These are phyloP conservation scores for Lipophrys pholis DNA, from an alignment of 2,113 vertebrate genomes.

Conservation along the genomic window DNA sequence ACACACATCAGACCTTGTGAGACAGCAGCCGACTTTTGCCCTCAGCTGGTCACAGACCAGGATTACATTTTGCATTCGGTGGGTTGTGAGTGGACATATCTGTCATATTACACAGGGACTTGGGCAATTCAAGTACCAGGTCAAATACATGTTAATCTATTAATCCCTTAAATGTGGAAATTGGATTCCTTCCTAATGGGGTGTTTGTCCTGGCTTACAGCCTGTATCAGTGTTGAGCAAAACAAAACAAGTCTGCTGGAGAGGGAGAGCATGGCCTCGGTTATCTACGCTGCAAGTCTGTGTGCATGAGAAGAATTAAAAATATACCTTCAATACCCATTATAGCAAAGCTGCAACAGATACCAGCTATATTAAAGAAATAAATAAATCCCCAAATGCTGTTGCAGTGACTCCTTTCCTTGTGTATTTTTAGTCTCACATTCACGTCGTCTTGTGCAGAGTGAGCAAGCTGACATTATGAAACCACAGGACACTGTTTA, in stretches of 20 bases:
- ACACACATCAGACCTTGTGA: not conserved
- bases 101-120: constrained; percentile 25
- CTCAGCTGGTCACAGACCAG: constrained; percentile 1
- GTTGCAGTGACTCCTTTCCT: not conserved
- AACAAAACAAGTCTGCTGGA: constrained; percentile 1
- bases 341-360: not conserved
- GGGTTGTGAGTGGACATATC: constrained; percentile 21
- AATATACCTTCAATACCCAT: not conserved
- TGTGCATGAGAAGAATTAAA: not conserved
- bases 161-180: constrained; percentile 64
- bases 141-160: constrained; percentile 57
- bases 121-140: constrained; percentile 24
- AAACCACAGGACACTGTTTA: not conserved
- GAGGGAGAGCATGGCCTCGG: no score
- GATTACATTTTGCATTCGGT: not conserved
- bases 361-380: no score
- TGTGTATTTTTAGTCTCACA: not conserved
- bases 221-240: constrained; percentile 13
- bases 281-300: not conserved
- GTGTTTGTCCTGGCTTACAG: constrained; percentile 47
- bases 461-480: not conserved
- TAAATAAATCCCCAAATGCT: no score
- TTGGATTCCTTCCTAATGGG: constrained; percentile 64
- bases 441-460: not conserved
- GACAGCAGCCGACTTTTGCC: not conserved